phyloP scores from a whole-genome alignment of 2,113 vertebrate species.

The Notiomystis cincta region DNA sequence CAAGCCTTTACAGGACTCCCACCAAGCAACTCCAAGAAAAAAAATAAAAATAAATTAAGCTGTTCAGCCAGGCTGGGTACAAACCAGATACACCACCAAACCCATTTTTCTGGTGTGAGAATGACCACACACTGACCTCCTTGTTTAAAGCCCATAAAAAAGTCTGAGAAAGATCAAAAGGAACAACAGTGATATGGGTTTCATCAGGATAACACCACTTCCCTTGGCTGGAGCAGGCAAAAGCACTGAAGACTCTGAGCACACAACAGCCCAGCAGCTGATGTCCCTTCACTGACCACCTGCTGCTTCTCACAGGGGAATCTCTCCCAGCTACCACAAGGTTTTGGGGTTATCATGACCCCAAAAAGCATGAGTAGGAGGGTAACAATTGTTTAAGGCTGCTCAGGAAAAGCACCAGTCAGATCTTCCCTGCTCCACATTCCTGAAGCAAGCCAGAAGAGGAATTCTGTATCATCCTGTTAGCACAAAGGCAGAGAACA shows the following conservation, averaged over 20 bases:
- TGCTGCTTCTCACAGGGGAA: background rate
- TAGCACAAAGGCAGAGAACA: background rate
- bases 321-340: background rate
- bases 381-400: background rate
- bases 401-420: background rate
- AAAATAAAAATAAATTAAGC: background rate
- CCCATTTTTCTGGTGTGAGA: background rate
- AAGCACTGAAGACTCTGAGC: accelerated
- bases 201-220: background rate
- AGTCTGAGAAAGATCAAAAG: background rate
- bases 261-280: background rate
- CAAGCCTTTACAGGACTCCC: background rate
- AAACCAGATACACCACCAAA: background rate
- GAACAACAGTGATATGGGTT: background rate
- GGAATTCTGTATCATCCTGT: background rate
- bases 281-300: background rate
- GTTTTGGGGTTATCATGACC: background rate
- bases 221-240: background rate
- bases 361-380: background rate
- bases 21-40: background rate
- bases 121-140: background rate
- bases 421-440: background rate
- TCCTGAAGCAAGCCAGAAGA: background rate
- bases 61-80: background rate
- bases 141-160: background rate